Percentiles rank a stretch among this genome's conserved stretches.
Evolutionary conservation across 2,888 invertebrate species (phyloP).

Genomic region (Synanthedon andrenaeformis): DNA sequence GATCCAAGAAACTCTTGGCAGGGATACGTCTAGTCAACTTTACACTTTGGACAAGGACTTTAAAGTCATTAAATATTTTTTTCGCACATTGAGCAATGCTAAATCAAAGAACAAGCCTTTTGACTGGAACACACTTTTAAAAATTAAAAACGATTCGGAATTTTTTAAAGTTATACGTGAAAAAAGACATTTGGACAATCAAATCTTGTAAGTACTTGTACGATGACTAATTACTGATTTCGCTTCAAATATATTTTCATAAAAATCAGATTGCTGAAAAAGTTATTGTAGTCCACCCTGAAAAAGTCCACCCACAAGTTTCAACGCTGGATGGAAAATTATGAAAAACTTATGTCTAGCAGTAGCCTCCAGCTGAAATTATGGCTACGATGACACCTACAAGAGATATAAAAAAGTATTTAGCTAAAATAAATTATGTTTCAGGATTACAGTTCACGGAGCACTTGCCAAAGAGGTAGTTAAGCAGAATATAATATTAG

Average conservation of each 20-base stretch:
- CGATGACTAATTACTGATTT: no score
- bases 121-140: conserved; percentile 36
- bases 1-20: conserved; percentile 56
- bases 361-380: no score
- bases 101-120: conserved; percentile 15
- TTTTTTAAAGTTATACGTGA: conserved; percentile 30
- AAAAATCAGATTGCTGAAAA: no score
- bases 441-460: conserved; percentile 54
- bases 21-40: conserved; percentile 40
- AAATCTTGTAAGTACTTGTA: conserved; percentile 42
- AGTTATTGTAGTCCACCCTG: no score
- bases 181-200: conserved; percentile 37
- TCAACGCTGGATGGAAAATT: no score
- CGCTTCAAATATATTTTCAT: no score
- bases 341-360: no score
- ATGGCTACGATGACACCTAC: no score
- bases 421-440: conserved; percentile 7
- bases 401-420: no score
- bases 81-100: conserved; percentile 22
- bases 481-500: conserved; percentile 47
- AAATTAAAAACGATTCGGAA: conserved; percentile 27
- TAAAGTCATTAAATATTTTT: conserved; percentile 39
- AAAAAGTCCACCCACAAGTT: no score
- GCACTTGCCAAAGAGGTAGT: conserved; percentile 59
- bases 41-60: conserved; percentile 48